These are phyloP conservation scores for Halcyon malimbica DNA, from an alignment of 2,113 vertebrate genomes.

Conservation along the genomic window DNA sequence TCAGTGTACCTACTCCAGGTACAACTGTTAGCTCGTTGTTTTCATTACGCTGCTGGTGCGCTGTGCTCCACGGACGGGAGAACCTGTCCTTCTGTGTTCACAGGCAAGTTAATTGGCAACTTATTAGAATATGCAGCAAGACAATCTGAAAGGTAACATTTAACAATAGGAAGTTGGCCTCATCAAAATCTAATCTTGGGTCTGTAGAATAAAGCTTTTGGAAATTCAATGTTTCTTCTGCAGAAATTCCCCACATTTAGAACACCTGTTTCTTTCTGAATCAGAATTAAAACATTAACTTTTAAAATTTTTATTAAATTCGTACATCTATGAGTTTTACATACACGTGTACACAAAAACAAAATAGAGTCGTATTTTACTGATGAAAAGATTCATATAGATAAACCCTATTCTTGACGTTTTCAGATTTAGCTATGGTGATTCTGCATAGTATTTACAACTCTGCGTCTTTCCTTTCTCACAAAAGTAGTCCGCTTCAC, in stretches of 20 bases:
- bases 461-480: not conserved
- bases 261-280: not conserved
- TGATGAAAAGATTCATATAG: too few species aligned
- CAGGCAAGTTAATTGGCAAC: not conserved
- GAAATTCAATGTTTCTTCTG: rapidly evolving
- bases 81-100: rapidly evolving
- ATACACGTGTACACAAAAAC: rapidly evolving
- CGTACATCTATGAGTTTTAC: rapidly evolving
- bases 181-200: not conserved
- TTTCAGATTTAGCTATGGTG: not conserved
- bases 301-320: not conserved
- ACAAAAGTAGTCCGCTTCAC: not conserved
- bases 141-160: not conserved
- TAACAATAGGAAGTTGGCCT: rapidly evolving
- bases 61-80: not conserved
- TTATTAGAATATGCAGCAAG: not conserved
- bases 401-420: not conserved
- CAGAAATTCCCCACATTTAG: not conserved
- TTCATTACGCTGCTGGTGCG: rapidly evolving
- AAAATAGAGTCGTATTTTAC: not conserved
- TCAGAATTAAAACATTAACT: not conserved
- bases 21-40: rapidly evolving
- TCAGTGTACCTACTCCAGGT: not conserved
- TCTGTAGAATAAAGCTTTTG: not conserved
- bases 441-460: not conserved